phyloP scores from a whole-genome alignment of 1,140 invertebrate genomes.

The Homalodisca vitripennis region DNA sequence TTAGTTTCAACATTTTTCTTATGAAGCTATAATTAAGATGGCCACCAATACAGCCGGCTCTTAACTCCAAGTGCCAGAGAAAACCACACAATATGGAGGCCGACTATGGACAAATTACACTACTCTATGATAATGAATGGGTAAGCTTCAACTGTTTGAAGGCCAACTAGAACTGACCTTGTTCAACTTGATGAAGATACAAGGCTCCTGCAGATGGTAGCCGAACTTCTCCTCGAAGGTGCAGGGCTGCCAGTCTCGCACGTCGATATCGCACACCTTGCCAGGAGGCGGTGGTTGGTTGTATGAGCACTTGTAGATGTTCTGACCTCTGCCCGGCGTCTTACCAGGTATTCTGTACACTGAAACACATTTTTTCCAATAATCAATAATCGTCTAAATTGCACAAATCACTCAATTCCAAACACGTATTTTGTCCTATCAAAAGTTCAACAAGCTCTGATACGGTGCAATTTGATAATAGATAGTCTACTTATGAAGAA shows the following conservation, averaged over 20 bases:
- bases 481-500: too few species aligned
- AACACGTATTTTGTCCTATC: too few species aligned
- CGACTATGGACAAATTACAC: neutral
- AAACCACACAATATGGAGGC: neutral
- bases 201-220: slow-evolving; percentile 59
- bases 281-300: slow-evolving; percentile 59
- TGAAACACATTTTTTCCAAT: too few species aligned
- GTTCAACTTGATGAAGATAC: slow-evolving; percentile 57
- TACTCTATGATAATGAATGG: neutral
- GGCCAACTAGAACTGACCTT: slow-evolving; percentile 47
- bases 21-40: too few species aligned
- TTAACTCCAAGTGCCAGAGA: too few species aligned
- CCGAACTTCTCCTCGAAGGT: slow-evolving; percentile 68
- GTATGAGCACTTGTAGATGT: slow-evolving; percentile 66
- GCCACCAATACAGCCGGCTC: too few species aligned
- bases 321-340: slow-evolving; percentile 62
- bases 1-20: too few species aligned
- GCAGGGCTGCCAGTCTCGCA: slow-evolving; percentile 63
- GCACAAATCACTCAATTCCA: too few species aligned
- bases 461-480: too few species aligned
- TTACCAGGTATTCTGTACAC: slow-evolving; percentile 69
- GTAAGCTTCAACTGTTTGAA: neutral
- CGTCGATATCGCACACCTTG: slow-evolving; percentile 72
- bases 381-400: too few species aligned
- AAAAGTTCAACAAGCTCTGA: too few species aligned